Percentiles rank a stretch among this genome's conserved stretches.
Conservation (phyloP, 2,797 vertebrate species). For the Artibeus lituratus region DNA sequence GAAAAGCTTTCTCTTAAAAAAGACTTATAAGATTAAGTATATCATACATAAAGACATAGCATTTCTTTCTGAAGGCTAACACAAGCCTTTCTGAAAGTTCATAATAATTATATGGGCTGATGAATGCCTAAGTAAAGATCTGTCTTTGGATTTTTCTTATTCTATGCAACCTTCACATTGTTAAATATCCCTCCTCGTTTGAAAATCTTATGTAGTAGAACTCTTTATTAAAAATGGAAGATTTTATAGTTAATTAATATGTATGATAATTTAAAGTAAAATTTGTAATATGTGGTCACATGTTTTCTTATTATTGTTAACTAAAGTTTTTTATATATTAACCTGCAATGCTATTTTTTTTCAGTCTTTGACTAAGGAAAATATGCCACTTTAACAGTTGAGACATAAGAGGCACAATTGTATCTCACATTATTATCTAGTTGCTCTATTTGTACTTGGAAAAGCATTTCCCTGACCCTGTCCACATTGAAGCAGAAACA, state of each 20-base stretch:
- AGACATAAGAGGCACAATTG: neutral
- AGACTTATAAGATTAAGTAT: neutral
- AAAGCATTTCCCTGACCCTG: neutral
- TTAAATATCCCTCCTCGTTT: neutral
- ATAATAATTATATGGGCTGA: neutral
- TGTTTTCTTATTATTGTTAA: neutral
- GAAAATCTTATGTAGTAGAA: neutral
- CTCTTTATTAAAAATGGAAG: neutral
- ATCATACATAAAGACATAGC: neutral
- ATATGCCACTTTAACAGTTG: neutral
- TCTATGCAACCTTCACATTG: neutral
- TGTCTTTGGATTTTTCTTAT: neutral
- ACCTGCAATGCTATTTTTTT: neutral
- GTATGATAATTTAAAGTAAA: constrained; percentile 28
- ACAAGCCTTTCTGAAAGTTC: neutral
- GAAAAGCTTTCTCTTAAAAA: neutral
- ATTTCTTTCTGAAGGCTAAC: neutral
- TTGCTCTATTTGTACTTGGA: neutral
- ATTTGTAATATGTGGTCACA: neutral
- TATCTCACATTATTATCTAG: neutral
- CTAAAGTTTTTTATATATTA: neutral
- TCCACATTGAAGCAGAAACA: neutral
- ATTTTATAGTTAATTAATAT: neutral
- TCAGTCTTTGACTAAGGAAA: neutral
- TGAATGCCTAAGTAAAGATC: neutral